These are phyloP conservation scores for Dendroctonus ponderosae DNA, from an alignment of 1,140 invertebrate species.

Conservation along the genomic window DNA sequence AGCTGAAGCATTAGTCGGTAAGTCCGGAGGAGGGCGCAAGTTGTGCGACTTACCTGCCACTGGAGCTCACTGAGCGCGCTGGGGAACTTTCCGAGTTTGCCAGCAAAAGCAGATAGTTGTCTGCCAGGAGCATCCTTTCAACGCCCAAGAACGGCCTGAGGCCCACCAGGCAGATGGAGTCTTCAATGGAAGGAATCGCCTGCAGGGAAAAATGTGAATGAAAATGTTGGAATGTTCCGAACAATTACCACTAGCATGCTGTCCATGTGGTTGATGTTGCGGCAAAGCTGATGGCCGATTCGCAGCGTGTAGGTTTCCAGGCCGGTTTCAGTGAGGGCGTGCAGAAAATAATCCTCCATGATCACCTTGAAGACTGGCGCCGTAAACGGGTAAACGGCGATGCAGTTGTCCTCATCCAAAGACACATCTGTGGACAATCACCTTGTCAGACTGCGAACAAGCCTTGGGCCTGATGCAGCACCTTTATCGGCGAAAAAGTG, in stretches of 20 bases:
- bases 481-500: slow-evolving; percentile 54
- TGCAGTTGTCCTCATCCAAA: slow-evolving; percentile 44
- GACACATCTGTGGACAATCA: not conserved
- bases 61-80: slow-evolving; percentile 49
- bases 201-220: no score
- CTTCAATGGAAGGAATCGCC: slow-evolving; percentile 59
- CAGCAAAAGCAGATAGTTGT: slow-evolving; percentile 64
- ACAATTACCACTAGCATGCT: slow-evolving; percentile 43
- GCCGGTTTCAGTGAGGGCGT: slow-evolving; percentile 73
- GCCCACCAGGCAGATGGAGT: slow-evolving; percentile 71
- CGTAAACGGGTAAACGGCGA: slow-evolving; percentile 65
- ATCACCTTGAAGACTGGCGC: slow-evolving; percentile 65
- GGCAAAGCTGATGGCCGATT: slow-evolving; percentile 58
- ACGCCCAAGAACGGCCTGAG: slow-evolving; percentile 72
- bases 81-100: slow-evolving; percentile 60
- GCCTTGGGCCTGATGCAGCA: not conserved
- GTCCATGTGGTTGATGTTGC: slow-evolving; percentile 45
- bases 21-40: not conserved
- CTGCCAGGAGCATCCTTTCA: slow-evolving; percentile 62
- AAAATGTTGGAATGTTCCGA: not conserved
- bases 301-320: slow-evolving; percentile 76
- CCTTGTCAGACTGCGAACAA: no score
- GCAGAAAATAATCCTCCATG: slow-evolving; percentile 67
- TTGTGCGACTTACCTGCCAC: slow-evolving; percentile 40
- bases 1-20: slow-evolving; percentile 37